phyloP scores from a whole-genome alignment of 2,888 invertebrate genomes.

The Endotricha flammealis region DNA sequence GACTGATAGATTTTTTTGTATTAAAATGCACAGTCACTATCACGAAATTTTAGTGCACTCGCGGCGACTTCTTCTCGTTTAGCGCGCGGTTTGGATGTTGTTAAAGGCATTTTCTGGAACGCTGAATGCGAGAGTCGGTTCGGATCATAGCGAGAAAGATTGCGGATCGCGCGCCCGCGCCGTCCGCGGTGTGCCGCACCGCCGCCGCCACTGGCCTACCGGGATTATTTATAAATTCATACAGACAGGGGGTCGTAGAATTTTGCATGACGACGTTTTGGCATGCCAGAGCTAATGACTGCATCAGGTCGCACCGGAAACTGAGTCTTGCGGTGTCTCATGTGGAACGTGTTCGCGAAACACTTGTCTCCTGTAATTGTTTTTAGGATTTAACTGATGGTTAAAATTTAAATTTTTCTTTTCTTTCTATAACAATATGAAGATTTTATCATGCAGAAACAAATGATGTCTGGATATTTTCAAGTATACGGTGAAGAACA shows the following conservation, averaged over 20 bases:
- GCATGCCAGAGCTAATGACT: constrained; percentile 59
- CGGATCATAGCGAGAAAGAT: constrained; percentile 54
- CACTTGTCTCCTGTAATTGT: too few relatives aligned
- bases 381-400: too few relatives aligned
- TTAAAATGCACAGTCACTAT: constrained; percentile 5
- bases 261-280: constrained; percentile 60
- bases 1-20: background rate
- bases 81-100: constrained; percentile 6
- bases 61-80: constrained; percentile 3
- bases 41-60: background rate
- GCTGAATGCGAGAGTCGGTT: constrained; percentile 31
- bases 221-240: constrained; percentile 77
- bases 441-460: too few relatives aligned
- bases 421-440: too few relatives aligned
- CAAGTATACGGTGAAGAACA: background rate
- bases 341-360: constrained; percentile 1
- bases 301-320: constrained; percentile 62
- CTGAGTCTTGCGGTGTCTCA: constrained; percentile 25
- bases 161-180: constrained; percentile 73
- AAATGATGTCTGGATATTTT: too few relatives aligned
- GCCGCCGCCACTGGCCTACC: constrained; percentile 74
- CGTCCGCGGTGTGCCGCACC: constrained; percentile 73
- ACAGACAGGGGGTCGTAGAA: constrained; percentile 76
- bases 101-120: constrained; percentile 6
- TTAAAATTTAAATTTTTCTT: too few relatives aligned